phyloP scores from a whole-genome alignment of 92 coral and sea anemone species.

The Micromussa lordhowensis region DNA sequence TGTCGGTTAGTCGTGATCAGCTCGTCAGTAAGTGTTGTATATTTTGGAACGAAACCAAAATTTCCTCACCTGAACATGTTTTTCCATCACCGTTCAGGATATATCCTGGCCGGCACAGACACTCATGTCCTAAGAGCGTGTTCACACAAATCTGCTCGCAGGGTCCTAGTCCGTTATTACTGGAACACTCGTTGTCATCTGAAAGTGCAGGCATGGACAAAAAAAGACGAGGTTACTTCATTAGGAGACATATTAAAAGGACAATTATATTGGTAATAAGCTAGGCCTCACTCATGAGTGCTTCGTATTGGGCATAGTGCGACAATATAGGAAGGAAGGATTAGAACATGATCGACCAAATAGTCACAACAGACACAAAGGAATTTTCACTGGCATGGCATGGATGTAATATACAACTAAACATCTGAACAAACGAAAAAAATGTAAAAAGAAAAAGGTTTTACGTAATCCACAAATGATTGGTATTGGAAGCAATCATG shows the following conservation, averaged over 20 bases:
- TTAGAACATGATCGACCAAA: too few relatives aligned
- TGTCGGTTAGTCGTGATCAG: not conserved
- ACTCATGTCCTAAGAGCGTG: constrained; percentile 59
- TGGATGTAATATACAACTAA: not conserved
- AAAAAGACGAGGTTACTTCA: not conserved
- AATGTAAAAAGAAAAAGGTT: not conserved
- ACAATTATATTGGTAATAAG: not conserved
- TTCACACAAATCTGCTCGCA: constrained; percentile 92
- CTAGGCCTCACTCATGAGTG: not conserved
- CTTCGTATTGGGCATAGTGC: not conserved
- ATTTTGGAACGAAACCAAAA: not conserved
- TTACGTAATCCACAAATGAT: not conserved
- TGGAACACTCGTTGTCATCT: constrained; percentile 87
- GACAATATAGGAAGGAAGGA: too few relatives aligned
- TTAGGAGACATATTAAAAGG: too few relatives aligned
- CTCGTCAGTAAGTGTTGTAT: not conserved
- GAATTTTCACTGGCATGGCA: not conserved
- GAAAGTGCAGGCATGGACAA: not conserved
- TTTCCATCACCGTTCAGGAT: constrained; percentile 67
- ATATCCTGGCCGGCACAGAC: constrained; percentile 84
- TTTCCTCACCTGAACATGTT: constrained; percentile 75
- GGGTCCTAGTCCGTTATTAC: constrained; percentile 79
- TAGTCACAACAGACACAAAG: not conserved
- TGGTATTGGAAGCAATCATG: too few relatives aligned
- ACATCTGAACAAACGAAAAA: not conserved